Conservation (phyloP, 2,888 invertebrate genomes). For the Sesamia inferens region DNA sequence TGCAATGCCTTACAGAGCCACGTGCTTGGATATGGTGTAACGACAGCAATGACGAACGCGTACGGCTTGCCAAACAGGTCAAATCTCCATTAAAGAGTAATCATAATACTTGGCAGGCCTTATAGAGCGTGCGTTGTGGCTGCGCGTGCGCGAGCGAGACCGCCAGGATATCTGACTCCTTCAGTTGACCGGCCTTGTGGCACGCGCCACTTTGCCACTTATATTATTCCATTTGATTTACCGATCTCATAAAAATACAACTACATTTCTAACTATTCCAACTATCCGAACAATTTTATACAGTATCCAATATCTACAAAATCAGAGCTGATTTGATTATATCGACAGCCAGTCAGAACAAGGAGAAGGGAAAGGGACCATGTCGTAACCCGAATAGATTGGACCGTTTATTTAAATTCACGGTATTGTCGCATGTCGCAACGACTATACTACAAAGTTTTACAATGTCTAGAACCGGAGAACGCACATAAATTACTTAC, state of each 20-base stretch:
- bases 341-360: slow-evolving; percentile 57
- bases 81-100: slow-evolving; percentile 76
- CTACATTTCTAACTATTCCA: slow-evolving; percentile 65
- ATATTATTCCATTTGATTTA: slow-evolving; percentile 82
- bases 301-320: slow-evolving; percentile 62
- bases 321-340: slow-evolving; percentile 50
- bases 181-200: slow-evolving; percentile 87
- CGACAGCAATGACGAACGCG: slow-evolving; percentile 78
- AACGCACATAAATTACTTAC: slow-evolving; percentile 55
- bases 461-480: slow-evolving; percentile 60
- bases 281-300: slow-evolving; percentile 64
- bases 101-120: slow-evolving; percentile 76
- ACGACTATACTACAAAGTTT: slow-evolving; percentile 62
- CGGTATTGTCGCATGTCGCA: slow-evolving; percentile 63
- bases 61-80: slow-evolving; percentile 74
- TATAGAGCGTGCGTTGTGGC: slow-evolving; percentile 70
- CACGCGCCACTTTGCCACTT: slow-evolving; percentile 82
- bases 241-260: slow-evolving; percentile 78
- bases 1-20: slow-evolving; percentile 77
- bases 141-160: slow-evolving; percentile 72
- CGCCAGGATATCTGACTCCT: slow-evolving; percentile 79
- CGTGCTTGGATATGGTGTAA: slow-evolving; percentile 78
- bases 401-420: slow-evolving; percentile 67
- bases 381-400: slow-evolving; percentile 69
- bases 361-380: slow-evolving; percentile 70